phyloP scores from a whole-genome alignment of 2,113 vertebrate genomes.

The Balaeniceps rex region DNA sequence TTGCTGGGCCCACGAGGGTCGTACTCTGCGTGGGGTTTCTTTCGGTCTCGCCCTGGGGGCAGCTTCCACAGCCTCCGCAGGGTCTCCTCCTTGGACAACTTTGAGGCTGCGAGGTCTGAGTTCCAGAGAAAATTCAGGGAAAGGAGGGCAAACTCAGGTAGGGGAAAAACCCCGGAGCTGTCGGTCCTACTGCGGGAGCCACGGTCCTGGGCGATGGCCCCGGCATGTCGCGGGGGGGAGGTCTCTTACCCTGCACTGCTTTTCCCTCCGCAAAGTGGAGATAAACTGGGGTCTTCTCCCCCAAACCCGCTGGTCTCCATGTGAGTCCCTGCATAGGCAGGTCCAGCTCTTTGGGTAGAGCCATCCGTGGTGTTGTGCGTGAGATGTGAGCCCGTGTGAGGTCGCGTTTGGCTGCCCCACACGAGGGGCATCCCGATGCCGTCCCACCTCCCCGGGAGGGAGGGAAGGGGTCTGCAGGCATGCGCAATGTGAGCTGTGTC shows the following conservation, averaged over 20 bases:
- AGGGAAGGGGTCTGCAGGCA: background rate
- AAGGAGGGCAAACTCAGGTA: conserved; percentile 74
- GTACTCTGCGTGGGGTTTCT: conserved; percentile 64
- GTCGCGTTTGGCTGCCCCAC: background rate
- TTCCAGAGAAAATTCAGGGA: conserved; percentile 78
- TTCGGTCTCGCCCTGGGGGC: conserved; percentile 56
- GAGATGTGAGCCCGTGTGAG: background rate
- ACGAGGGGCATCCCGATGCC: accelerated
- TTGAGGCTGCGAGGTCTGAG: conserved; percentile 79
- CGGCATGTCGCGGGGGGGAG: background rate
- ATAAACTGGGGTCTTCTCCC: background rate
- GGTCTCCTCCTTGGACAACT: conserved; percentile 85
- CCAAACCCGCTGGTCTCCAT: background rate
- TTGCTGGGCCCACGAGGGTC: conserved; percentile 66
- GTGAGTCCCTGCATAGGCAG: background rate
- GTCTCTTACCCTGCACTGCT: background rate
- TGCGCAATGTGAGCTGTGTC: background rate
- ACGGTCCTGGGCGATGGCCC: background rate
- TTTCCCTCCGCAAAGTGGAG: background rate
- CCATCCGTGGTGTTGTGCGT: background rate
- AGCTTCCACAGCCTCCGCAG: conserved; percentile 81
- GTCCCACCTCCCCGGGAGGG: background rate
- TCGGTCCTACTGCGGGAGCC: conserved; percentile 3
- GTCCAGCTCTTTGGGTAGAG: background rate
- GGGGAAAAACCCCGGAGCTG: conserved; percentile 44